Base-by-base conservation (phyloP, 2,797 vertebrate species). In the Microhierax caerulescens region DNA sequence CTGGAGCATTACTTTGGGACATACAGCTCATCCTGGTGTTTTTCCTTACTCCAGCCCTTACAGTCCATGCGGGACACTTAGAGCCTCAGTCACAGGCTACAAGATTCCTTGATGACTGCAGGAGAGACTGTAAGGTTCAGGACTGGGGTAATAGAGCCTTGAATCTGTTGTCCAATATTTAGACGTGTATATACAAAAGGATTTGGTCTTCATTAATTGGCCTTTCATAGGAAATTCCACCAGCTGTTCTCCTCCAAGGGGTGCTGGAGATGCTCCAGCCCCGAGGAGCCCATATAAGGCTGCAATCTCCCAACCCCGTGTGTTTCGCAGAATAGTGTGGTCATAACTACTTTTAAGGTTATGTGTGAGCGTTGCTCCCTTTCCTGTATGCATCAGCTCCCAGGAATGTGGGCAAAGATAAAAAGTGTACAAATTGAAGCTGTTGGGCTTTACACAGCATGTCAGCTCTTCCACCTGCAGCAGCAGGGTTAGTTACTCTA, bases 251-350 rank as follows among this genome's bases (percentile, higher is more conserved):
- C 28, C 91, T 91, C n/a, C 21, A 3, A 94, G 85, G 93, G 91
- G 96, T 93, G 95, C 97, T 97, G 97, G 95, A 23, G 13, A 83
- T 74, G 83, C 91, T 94, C 93, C 93, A 67, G 85, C 85, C 91
- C 75, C 45, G 68, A 68, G 76, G 61, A 93, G 72, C 24, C 98
- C 98, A 95, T 98, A 97, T 98, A 98, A 97, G 98, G 98, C 22
- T 91, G 96, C 83, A 94, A 79, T 94, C 96, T 95, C 95, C 95
- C 41, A 87, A 91, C 47, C 60, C 25, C 28, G 59, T 7, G 9
- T 96, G 85, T 82, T 92, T 92, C 34, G 4, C 78, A 87, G 61
- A 63, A 20, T 45, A 34, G 90, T 75, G 89, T 85, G 78, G 78
- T 93, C 95, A 79, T 50, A 94, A 91, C 76, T 89, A 45, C 95